Percentiles rank a stretch among this genome's conserved stretches.
Conservation (phyloP, 2,797 vertebrate genomes). For the Chloroceryle amazona region DNA sequence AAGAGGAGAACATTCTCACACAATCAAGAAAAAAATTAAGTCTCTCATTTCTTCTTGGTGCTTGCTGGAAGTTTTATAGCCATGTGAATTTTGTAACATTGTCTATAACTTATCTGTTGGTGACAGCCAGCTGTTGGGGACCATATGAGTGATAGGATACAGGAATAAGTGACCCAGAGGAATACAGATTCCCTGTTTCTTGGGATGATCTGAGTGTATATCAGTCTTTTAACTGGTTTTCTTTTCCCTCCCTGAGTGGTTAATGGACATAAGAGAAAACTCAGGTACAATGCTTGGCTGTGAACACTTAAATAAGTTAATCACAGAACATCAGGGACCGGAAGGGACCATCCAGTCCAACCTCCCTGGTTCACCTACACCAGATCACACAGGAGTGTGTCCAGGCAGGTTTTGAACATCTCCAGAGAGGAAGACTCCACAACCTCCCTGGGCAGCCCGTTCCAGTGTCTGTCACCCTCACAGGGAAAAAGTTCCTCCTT, state of each 20-base stretch:
- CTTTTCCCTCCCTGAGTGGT: background rate
- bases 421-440: too few relatives aligned
- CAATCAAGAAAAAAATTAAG: background rate
- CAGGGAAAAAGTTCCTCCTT: too few relatives aligned
- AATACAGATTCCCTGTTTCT: background rate
- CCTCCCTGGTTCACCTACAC: too few relatives aligned
- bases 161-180: background rate
- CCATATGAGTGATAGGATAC: background rate
- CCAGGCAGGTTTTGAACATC: too few relatives aligned
- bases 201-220: background rate
- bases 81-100: background rate
- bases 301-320: background rate
- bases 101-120: background rate
- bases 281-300: background rate
- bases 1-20: background rate
- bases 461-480: too few relatives aligned
- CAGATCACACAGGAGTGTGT: too few relatives aligned
- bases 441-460: too few relatives aligned
- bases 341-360: too few relatives aligned
- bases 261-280: background rate
- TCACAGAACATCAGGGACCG: too few relatives aligned
- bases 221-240: background rate
- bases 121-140: background rate
- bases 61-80: background rate
- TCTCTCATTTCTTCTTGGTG: background rate